These are phyloP conservation scores for Ephydatia muelleri DNA, from an alignment of 37 sponge, comb jelly and placozoan species.

Conservation along the genomic window DNA sequence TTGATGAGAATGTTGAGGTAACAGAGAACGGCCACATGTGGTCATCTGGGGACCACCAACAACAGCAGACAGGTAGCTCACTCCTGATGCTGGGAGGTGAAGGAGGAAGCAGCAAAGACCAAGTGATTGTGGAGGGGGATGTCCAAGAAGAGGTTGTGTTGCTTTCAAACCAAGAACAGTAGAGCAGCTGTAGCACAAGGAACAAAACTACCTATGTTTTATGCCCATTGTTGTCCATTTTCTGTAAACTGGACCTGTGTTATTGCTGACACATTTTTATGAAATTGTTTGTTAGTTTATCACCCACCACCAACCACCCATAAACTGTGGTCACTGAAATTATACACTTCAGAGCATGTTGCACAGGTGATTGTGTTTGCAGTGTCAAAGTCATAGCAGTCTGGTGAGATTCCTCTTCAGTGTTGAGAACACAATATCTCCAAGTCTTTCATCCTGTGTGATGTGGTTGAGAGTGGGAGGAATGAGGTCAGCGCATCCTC, in stretches of 20 bases:
- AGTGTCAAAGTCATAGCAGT: slow-evolving; percentile 12
- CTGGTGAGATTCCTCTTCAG: slow-evolving; percentile 54
- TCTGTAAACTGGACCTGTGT: background rate
- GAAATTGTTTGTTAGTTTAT: slow-evolving; percentile 8
- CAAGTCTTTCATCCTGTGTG: slow-evolving; percentile 39
- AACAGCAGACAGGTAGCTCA: background rate
- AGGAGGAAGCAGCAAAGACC: slow-evolving; percentile 18
- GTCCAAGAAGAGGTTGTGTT: slow-evolving; percentile 41
- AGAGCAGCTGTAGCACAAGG: slow-evolving; percentile 12
- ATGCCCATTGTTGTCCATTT: background rate
- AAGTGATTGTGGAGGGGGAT: slow-evolving; percentile 2
- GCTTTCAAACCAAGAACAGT: slow-evolving; percentile 42
- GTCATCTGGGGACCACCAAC: slow-evolving; percentile 15
- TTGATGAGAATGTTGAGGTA: slow-evolving; percentile 5
- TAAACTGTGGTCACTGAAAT: background rate
- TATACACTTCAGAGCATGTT: background rate
- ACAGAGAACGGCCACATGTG: slow-evolving; percentile 50
- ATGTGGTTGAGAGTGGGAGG: background rate
- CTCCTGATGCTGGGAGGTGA: slow-evolving; percentile 42
- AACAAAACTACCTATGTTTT: background rate
- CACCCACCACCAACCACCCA: background rate
- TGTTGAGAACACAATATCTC: slow-evolving; percentile 44
- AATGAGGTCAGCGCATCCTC: background rate
- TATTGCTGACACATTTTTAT: slow-evolving; percentile 6
- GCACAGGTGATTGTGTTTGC: background rate